Conservation (phyloP, 2,113 vertebrate genomes). For the Rhombomys opimus region DNA sequence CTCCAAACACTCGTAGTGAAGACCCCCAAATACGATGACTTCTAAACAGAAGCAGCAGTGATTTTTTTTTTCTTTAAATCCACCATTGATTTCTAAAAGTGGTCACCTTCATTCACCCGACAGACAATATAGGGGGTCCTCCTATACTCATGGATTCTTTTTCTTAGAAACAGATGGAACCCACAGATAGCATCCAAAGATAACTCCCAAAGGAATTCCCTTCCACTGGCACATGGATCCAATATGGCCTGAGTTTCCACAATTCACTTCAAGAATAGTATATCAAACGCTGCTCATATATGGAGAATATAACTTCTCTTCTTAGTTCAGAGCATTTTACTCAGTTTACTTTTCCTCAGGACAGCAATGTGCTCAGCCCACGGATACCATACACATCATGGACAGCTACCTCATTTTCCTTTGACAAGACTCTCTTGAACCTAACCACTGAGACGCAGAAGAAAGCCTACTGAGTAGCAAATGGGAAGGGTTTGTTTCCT, state of each 20-base stretch:
- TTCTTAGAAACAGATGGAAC: conserved; percentile 32
- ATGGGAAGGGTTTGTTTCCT: background rate
- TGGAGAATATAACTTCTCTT: background rate
- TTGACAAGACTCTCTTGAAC: background rate
- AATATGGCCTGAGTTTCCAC: conserved; percentile 7
- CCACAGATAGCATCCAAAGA: background rate
- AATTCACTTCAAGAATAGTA: background rate
- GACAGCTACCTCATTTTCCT: background rate
- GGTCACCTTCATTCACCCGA: background rate
- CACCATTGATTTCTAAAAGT: conserved; percentile 16
- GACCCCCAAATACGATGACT: background rate
- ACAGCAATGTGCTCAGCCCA: background rate
- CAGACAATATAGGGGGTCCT: background rate
- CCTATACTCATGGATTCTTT: background rate
- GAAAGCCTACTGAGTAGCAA: background rate
- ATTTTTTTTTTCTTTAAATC: background rate
- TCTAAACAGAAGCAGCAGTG: background rate
- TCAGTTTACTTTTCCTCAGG: conserved; percentile 5
- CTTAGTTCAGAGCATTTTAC: background rate
- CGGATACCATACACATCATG: background rate
- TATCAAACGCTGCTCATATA: background rate
- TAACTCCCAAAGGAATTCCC: conserved; percentile 12
- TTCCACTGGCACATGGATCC: background rate
- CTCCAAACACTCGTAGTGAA: background rate
- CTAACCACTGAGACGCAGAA: background rate